A percentile compares a stretch with the other conserved stretches of the same genome.
Conservation (phyloP, 2,888 invertebrate genomes). For the Entomobrya proxima region DNA sequence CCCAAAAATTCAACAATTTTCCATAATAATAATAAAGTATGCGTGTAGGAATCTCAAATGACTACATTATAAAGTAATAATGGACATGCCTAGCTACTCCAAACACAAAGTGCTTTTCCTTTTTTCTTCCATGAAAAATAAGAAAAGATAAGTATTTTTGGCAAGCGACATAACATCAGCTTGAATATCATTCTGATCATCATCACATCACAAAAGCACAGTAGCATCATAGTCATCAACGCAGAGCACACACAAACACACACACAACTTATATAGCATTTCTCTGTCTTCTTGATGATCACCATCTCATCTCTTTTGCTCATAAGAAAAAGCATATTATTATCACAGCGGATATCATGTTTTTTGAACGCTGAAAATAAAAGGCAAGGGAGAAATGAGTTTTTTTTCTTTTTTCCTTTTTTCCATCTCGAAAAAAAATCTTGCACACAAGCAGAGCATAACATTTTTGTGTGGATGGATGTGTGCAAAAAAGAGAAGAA, state of each 20-base stretch:
- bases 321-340: not conserved
- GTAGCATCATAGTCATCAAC: not conserved
- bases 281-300: too few species aligned
- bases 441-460: conserved; percentile 30
- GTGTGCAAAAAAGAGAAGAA: not conserved
- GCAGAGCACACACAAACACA: not conserved
- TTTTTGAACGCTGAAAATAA: not conserved
- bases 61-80: not conserved
- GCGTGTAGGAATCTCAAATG: not conserved
- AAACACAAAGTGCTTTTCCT: not conserved
- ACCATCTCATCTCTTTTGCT: too few species aligned
- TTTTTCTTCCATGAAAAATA: not conserved
- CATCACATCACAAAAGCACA: not conserved
- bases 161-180: conserved; percentile 13
- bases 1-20: not conserved
- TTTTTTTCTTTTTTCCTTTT: not conserved
- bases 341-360: conserved; percentile 7
- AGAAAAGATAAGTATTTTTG: conserved; percentile 30
- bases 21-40: not conserved
- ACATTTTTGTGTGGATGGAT: conserved; percentile 46
- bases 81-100: not conserved
- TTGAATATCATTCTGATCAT: conserved; percentile 15
- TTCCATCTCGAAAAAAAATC: conserved; percentile 19
- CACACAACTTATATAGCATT: conserved; percentile 1
- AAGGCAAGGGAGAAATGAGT: conserved; percentile 11